These are phyloP conservation scores for Aleiodes sp. DNA, from an alignment of 1,140 invertebrate species.

Conservation along the genomic window DNA sequence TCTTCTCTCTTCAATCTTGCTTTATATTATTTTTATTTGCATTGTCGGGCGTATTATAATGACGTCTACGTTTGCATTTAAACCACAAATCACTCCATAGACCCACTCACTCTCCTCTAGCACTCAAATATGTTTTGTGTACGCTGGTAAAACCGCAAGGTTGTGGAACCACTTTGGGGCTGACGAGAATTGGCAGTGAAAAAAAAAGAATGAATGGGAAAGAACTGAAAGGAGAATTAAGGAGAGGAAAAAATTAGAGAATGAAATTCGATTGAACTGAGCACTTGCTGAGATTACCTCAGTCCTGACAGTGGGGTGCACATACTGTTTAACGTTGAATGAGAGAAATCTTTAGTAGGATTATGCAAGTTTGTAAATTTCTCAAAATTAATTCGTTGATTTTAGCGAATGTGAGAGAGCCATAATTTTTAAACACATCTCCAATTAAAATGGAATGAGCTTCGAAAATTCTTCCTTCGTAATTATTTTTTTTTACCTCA, in stretches of 20 bases:
- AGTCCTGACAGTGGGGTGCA: background rate
- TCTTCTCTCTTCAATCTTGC: background rate
- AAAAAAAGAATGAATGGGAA: background rate
- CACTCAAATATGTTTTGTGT: background rate
- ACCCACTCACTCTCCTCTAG: background rate
- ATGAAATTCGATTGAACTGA: slow-evolving; percentile 27
- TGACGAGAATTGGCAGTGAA: slow-evolving; percentile 7
- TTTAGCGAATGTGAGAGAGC: background rate
- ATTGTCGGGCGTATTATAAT: background rate
- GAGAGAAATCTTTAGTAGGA: slow-evolving; percentile 6
- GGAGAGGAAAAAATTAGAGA: background rate
- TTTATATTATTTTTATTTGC: too few relatives aligned
- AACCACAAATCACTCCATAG: slow-evolving; percentile 2
- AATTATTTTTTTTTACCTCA: too few relatives aligned
- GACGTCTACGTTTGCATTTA: background rate
- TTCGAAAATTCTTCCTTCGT: too few relatives aligned
- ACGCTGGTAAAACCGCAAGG: slow-evolving; percentile 1
- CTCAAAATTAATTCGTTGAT: background rate
- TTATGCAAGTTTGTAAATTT: background rate
- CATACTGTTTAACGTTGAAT: background rate
- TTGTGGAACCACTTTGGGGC: background rate
- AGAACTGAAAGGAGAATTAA: too few relatives aligned
- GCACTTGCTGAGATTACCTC: slow-evolving; percentile 26
- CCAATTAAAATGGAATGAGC: background rate
- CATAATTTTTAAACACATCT: background rate